Base-by-base conservation (phyloP, 2,888 invertebrate species). In the Ochropleura plecta region DNA sequence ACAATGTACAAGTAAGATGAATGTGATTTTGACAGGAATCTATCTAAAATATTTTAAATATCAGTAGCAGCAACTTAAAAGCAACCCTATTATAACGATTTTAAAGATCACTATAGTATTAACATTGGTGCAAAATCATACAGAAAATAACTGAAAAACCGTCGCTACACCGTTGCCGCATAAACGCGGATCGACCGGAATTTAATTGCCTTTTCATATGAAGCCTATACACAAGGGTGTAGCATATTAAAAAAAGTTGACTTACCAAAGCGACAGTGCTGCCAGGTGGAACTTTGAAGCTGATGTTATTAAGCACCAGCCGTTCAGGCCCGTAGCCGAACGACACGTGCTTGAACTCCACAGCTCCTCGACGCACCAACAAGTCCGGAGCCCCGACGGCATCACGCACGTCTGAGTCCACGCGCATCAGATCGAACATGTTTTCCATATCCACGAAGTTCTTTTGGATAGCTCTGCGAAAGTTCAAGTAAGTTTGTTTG, bases 371-470 rank as follows among this genome's bases (percentile, higher is more conserved):
- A 62, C 97, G 97, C 14, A 98, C 95, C 5, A 97, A 87, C 66
- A 99, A 93, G 0, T 97, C 97, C 0, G 97, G 97, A 12, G 99
- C 99, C 71, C 98, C 98, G 0, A 98, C 97, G 0, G 97, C 97
- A 95, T 99, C 99, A 5, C 97, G 97, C 44, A 99, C 97, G 96
- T 99, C 99, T 71, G 98, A 97, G 63, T 98, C 97, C 90, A 99
- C 98, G 57, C 98, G 97, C 89, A 99, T 97, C 81, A 99, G 94
- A 87, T 99, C 99, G 92, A 99, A 99, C 99, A 99, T 99, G 94
- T 99, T 99, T 94, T 99, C 99, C 99, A 99, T 99, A 91, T 99
- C 99, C 30, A 99, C 98, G 91, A 99, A 99, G 91, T 99, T 99
- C 96, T 98, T 99, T 92, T 99, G 99, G 78, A 99, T 99, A 73